Percentiles rank a stretch among this genome's conserved stretches.
These are phyloP conservation scores for Nannobrachium achirus DNA, from an alignment of 2,113 vertebrate genomes.

Conservation along the genomic window DNA sequence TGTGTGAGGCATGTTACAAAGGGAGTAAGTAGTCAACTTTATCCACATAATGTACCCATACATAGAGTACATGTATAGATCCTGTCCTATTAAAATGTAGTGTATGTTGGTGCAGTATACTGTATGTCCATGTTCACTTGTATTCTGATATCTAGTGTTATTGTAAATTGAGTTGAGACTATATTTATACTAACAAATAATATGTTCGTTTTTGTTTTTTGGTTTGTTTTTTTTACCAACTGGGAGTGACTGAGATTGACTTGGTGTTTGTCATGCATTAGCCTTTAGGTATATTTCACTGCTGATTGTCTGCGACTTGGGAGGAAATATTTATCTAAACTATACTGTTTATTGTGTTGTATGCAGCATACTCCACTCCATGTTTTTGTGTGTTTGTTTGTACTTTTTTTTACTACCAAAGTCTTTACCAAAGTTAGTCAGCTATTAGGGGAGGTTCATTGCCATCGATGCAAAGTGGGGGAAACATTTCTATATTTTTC, in stretches of 20 bases:
- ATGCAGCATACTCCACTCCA: slow-evolving; percentile 36
- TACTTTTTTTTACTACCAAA: background rate
- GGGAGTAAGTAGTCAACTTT: slow-evolving; percentile 45
- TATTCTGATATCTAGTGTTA: slow-evolving; percentile 40
- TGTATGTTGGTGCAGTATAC: slow-evolving; percentile 29
- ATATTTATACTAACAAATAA: slow-evolving; percentile 51
- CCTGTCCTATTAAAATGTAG: background rate
- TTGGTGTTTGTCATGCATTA: slow-evolving; percentile 27
- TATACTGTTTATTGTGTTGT: slow-evolving; percentile 11
- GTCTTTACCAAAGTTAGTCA: slow-evolving; percentile 32
- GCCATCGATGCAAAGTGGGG: background rate
- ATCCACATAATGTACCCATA: slow-evolving; percentile 26
- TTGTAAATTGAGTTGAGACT: slow-evolving; percentile 39
- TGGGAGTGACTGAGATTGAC: slow-evolving; percentile 15
- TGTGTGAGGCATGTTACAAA: slow-evolving; percentile 26
- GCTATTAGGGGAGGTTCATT: background rate
- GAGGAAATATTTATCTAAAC: background rate
- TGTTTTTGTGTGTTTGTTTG: slow-evolving; percentile 1
- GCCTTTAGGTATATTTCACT: slow-evolving; percentile 21
- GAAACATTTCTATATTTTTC: background rate
- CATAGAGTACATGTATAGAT: slow-evolving; percentile 36
- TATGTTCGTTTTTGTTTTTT: background rate
- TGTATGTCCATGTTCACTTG: slow-evolving; percentile 14
- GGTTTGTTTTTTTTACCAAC: slow-evolving; percentile 51
- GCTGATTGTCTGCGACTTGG: slow-evolving; percentile 16